These are phyloP conservation scores for Ectemnius continuus DNA, from an alignment of 2,888 invertebrate genomes.

Conservation along the genomic window DNA sequence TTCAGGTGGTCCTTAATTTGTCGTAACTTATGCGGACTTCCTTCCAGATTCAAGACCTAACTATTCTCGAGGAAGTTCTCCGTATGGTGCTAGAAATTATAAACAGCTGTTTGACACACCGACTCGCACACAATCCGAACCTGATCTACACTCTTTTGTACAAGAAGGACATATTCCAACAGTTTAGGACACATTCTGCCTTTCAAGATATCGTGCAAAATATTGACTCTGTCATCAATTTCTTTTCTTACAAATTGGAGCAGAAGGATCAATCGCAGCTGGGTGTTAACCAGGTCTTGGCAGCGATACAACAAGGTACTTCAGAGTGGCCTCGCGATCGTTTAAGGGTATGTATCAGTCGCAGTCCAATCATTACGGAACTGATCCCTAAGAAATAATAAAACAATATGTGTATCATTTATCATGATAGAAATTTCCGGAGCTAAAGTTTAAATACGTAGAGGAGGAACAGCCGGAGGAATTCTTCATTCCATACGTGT, in stretches of 20 bases:
- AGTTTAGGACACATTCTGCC: slow-evolving; percentile 91
- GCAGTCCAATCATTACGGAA: neutral
- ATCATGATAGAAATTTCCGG: slow-evolving; percentile 94
- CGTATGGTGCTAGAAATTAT: slow-evolving; percentile 98
- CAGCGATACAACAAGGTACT: slow-evolving; percentile 93
- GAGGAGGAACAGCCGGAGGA: slow-evolving; percentile 99
- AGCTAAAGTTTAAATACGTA: slow-evolving; percentile 98
- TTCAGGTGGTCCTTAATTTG: neutral
- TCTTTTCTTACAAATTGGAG: slow-evolving; percentile 84
- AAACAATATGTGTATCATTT: neutral
- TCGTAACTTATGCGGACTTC: neutral
- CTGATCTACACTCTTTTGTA: slow-evolving; percentile 97
- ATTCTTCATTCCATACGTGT: slow-evolving; percentile 99
- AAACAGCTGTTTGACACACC: slow-evolving; percentile 95
- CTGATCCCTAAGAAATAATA: neutral
- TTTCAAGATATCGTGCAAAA: slow-evolving; percentile 97
- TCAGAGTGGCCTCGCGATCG: slow-evolving; percentile 96
- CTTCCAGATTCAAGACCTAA: slow-evolving; percentile 89
- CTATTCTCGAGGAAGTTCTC: slow-evolving; percentile 96
- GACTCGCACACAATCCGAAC: slow-evolving; percentile 92
- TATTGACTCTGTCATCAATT: slow-evolving; percentile 90
- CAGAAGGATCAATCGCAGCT: slow-evolving; percentile 81
- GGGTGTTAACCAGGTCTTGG: slow-evolving; percentile 92
- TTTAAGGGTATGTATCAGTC: slow-evolving; percentile 84
- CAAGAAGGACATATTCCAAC: slow-evolving; percentile 91